Evolutionary conservation across 1,140 invertebrate genomes (phyloP), one percentile per base, ranked within the genome.

Genomic region (Psilanteris sp.): DNA sequence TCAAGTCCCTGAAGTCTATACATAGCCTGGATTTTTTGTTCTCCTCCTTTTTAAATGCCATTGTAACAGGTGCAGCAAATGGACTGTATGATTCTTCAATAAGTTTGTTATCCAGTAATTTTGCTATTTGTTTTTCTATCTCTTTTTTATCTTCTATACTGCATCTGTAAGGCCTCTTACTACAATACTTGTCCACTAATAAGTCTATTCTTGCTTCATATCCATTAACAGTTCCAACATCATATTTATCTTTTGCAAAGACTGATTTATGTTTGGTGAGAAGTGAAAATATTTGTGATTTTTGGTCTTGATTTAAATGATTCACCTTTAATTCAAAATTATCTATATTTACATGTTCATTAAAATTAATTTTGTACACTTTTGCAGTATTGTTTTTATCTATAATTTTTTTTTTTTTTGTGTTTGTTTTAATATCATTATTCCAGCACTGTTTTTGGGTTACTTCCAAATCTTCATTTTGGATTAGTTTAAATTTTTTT

Each of bases 1-100:
- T 20, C 18, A 68, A 11, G 2, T 67, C 64, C 15, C 54, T 13
- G 18, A 68, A 75, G 11, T 75, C 62, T 20, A 68, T 59, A 8
- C 84, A 87, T 31, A 87, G 31, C 59, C 83, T 71, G 32, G 77
- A 55, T 41, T 72, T 82, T 79, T 77, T 78, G 7, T 64, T 48
- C 10, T 66, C 37, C 4, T 41, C 37, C 26, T 41, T 41, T 41
- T 41, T 41, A 20, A 41, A 41, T 3, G 37, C 37, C 9, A 41
- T 24, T 7, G 16, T 24, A 5, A 41, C 37, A 4, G 37, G 37
- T 1, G 37, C 37, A 10, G 18, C 37, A 41, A 41, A 41, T n/a
- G 37, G 37, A 6, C 37, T 41, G 10, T 41, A 41, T 10, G 37
- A 41, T 26, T 41, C 37, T 24, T 26, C 37, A 10, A 41, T 41